Base-by-base conservation (phyloP, 2,888 invertebrate genomes). In the Creontiades dilutus region DNA sequence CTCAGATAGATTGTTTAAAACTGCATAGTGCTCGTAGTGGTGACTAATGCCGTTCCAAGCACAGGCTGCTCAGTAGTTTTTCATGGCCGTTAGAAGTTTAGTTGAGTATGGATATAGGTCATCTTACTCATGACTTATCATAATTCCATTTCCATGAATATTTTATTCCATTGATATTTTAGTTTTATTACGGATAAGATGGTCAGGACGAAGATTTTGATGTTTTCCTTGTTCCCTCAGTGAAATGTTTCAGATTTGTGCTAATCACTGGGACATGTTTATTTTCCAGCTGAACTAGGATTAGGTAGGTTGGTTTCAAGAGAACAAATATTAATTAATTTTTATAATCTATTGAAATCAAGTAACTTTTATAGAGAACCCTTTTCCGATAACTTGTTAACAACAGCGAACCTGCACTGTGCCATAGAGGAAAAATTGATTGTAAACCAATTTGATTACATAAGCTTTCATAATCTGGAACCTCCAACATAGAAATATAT, bases 211-310 rank as follows among this genome's bases (percentile, higher is more conserved):
- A 46, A 28, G 11, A 61, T 85, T 82, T 61, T 57, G 85, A 85
- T 85, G 47, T 19, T 86, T 37, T 37, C 7, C 37, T 7, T 61
- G 47, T 75, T 37, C 75, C 75, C 68, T 86, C 86, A 75, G 86
- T 86, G 23, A 47, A 46, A 68, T 82, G 46, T 86, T 61, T n/a
- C 48, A 81, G 46, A 27, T 0, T 52, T 82, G 52, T 82, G 55
- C 61, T 86, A 86, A 86, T 75, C 75, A 68, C 3, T 75, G 86
- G 86, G 86, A 52, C 52, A n/a, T 75, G n/a, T 80, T 88, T 88
- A 55, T 88, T 80, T 88, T 88, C 52, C 80, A 88, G 88, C 88
- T 88, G 88, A 88, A 88, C 88, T 88, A 88, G 88, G 88, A 88
- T 88, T 88, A 88, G 88, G 88, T 88, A 88, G 88, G 88, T 88